Evolutionary conservation across 1,140 invertebrate genomes (phyloP).

Genomic region (Leptinotarsa defecta): DNA sequence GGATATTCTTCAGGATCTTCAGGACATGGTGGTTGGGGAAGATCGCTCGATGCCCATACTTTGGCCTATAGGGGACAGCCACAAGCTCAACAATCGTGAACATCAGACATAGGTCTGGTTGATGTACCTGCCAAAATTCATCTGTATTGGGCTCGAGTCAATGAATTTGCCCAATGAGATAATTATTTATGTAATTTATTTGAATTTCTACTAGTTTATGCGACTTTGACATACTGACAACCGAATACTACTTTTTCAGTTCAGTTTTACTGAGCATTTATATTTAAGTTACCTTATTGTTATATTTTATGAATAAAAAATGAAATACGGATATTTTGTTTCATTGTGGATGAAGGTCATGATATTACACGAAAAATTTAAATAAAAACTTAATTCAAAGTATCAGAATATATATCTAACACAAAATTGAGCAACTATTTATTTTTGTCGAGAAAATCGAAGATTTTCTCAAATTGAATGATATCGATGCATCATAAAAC

Average conservation of each 20-base stretch:
- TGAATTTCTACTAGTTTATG: constrained; percentile 22
- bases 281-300: constrained; percentile 34
- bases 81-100: constrained; percentile 42
- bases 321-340: neutral
- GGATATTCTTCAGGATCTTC: constrained; percentile 62
- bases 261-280: constrained; percentile 36
- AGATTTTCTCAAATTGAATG: too few relatives aligned
- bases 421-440: too few relatives aligned
- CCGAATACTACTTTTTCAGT: constrained; percentile 40
- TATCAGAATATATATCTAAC: too few relatives aligned
- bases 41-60: constrained; percentile 72
- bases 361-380: too few relatives aligned
- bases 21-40: constrained; percentile 71
- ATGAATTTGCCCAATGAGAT: constrained; percentile 12
- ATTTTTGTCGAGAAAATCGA: too few relatives aligned
- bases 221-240: constrained; percentile 32
- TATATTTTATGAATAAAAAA: constrained; percentile 31
- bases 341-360: too few relatives aligned
- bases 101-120: constrained; percentile 14
- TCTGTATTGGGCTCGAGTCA: constrained; percentile 20
- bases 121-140: constrained; percentile 53
- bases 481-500: too few relatives aligned
- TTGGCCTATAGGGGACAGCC: constrained; percentile 74
- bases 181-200: constrained; percentile 42
- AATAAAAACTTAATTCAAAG: too few relatives aligned